These are phyloP conservation scores for Clivina fossor DNA, from an alignment of 2,888 invertebrate genomes.

Conservation along the genomic window DNA sequence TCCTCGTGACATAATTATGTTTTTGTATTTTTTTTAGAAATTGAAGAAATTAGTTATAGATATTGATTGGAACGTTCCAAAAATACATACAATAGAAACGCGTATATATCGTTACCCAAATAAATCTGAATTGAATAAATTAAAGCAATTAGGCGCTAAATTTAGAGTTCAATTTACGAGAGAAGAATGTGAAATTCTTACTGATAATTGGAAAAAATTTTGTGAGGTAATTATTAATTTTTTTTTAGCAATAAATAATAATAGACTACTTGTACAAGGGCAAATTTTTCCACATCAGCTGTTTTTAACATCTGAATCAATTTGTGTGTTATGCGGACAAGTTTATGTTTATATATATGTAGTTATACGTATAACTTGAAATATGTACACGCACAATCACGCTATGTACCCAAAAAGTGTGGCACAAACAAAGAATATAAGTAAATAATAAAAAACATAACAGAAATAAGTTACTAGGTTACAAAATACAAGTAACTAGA, in stretches of 20 bases:
- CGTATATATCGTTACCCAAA: background rate
- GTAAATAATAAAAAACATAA: background rate
- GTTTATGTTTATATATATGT: background rate
- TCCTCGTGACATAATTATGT: too few species aligned
- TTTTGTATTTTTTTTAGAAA: constrained; percentile 10
- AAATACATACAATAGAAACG: constrained; percentile 1
- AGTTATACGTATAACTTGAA: background rate
- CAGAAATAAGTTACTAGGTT: too few species aligned
- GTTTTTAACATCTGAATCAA: too few species aligned
- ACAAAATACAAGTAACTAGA: too few species aligned
- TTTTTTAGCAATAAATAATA: background rate
- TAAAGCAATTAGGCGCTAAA: constrained; percentile 5
- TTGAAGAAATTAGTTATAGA: background rate
- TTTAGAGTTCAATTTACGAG: background rate
- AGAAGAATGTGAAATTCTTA: constrained; percentile 7
- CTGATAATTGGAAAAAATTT: constrained; percentile 10
- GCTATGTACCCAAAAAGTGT: too few species aligned
- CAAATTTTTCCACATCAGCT: too few species aligned
- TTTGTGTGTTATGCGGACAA: background rate
- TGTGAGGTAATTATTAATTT: constrained; percentile 1
- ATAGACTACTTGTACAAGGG: background rate
- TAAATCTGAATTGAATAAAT: background rate
- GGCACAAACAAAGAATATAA: background rate
- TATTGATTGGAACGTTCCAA: constrained; percentile 10
- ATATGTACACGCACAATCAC: background rate